These are phyloP conservation scores for Rhinophrynus dorsalis DNA, from an alignment of 2,797 vertebrate genomes.

Conservation along the genomic window DNA sequence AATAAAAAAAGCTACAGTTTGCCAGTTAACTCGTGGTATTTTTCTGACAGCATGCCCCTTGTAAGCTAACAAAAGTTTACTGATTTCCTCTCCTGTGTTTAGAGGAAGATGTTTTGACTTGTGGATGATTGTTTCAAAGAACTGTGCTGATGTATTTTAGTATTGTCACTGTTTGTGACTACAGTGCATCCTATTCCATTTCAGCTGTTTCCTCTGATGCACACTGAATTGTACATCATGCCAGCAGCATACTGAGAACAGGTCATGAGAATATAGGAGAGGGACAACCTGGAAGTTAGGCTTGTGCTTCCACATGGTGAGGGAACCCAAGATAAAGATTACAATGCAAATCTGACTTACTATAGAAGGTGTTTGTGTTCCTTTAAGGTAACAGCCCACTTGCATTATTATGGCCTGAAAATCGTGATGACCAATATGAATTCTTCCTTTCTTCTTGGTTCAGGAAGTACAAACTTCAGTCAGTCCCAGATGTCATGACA, in stretches of 20 bases:
- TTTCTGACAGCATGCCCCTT: constrained; percentile 19
- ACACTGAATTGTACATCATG: constrained; percentile 37
- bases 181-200: constrained; percentile 33
- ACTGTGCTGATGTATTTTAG: constrained; percentile 37
- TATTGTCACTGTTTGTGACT: constrained; percentile 38
- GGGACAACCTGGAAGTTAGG: constrained; percentile 8
- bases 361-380: no score
- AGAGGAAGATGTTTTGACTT: constrained; percentile 33
- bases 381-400: no score
- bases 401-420: no score
- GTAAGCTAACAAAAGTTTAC: constrained; percentile 36
- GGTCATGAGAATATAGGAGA: constrained; percentile 38
- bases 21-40: constrained; percentile 10
- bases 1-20: constrained; percentile 27
- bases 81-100: constrained; percentile 29
- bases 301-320: background rate
- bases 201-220: constrained; percentile 48
- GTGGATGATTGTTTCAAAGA: constrained; percentile 40
- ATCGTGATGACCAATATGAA: no score
- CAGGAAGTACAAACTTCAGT: no score
- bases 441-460: no score
- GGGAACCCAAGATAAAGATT: no score
- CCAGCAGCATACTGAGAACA: constrained; percentile 29
- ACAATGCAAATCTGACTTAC: no score
- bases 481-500: no score